Evolutionary conservation across 2,888 invertebrate genomes (phyloP).

Genomic region (Rutpela maculata): DNA sequence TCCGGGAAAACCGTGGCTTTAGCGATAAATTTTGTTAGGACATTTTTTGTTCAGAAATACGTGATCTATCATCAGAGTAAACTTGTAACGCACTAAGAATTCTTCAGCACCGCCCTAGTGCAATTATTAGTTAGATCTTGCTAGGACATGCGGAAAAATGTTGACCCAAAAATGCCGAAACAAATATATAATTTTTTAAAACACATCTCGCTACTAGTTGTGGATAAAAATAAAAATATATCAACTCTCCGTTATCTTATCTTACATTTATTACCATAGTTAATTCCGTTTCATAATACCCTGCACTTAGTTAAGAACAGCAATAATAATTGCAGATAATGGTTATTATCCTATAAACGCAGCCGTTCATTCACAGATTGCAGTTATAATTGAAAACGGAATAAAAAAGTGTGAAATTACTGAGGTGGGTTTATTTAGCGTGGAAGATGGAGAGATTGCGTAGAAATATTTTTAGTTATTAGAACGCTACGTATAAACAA

Average conservation of each 20-base stretch:
- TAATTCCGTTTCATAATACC: background rate
- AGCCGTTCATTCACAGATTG: background rate
- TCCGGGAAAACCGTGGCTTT: too few species aligned
- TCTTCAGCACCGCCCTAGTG: too few species aligned
- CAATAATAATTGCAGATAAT: background rate
- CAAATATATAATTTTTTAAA: too few species aligned
- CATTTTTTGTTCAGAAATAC: too few species aligned
- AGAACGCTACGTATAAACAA: background rate
- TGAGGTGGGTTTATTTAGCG: background rate
- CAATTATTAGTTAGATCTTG: too few species aligned
- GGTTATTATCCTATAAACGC: background rate
- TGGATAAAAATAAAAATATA: background rate
- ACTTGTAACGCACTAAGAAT: too few species aligned
- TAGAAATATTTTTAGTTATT: constrained; percentile 1
- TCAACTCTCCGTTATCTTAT: constrained; percentile 3
- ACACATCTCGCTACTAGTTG: background rate
- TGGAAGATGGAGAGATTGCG: constrained; percentile 15
- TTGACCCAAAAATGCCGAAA: too few species aligned
- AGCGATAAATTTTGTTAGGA: too few species aligned
- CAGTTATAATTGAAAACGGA: constrained; percentile 9
- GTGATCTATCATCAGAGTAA: too few species aligned
- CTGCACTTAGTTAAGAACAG: background rate
- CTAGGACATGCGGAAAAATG: too few species aligned
- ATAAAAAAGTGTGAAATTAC: constrained; percentile 21
- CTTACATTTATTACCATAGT: background rate